phyloP scores from a whole-genome alignment of 2,888 invertebrate genomes.

The Sceliomorpha sp. region DNA sequence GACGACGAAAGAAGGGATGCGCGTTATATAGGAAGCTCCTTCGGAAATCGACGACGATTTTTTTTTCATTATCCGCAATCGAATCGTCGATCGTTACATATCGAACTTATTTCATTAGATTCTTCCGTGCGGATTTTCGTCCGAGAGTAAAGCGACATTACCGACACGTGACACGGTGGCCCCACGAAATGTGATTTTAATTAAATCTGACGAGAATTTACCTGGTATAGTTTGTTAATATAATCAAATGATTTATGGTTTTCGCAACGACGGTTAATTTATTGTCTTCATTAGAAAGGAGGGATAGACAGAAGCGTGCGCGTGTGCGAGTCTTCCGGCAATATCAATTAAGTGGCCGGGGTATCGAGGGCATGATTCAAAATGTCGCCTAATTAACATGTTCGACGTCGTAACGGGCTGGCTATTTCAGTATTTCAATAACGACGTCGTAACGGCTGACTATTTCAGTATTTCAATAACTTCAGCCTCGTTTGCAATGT shows the following conservation, averaged over 20 bases:
- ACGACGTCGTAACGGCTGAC: slow-evolving; percentile 12
- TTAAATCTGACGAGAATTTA: slow-evolving; percentile 23
- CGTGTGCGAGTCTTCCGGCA: slow-evolving; percentile 6
- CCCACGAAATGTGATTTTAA: slow-evolving; percentile 26
- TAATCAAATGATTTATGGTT: slow-evolving; percentile 18
- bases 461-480: slow-evolving; percentile 55
- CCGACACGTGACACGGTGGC: neutral
- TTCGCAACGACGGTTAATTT: slow-evolving; percentile 21
- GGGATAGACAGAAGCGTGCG: neutral
- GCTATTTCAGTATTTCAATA: slow-evolving; percentile 12
- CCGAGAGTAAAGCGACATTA: too few species aligned
- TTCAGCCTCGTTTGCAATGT: slow-evolving; percentile 51
- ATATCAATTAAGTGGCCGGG: slow-evolving; percentile 21
- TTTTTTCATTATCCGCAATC: too few species aligned
- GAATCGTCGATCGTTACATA: too few species aligned
- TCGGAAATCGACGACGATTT: too few species aligned
- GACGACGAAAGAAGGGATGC: too few species aligned
- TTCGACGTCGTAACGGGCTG: slow-evolving; percentile 17
- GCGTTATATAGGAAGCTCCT: too few species aligned
- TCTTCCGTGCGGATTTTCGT: too few species aligned
- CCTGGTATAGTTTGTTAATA: slow-evolving; percentile 32
- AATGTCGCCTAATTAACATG: slow-evolving; percentile 49
- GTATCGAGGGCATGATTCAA: slow-evolving; percentile 31
- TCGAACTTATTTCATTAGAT: too few species aligned
- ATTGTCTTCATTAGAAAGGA: slow-evolving; percentile 26